Evolutionary conservation across 2,113 vertebrate species (phyloP).

Genomic region (Archilochus colubris): DNA sequence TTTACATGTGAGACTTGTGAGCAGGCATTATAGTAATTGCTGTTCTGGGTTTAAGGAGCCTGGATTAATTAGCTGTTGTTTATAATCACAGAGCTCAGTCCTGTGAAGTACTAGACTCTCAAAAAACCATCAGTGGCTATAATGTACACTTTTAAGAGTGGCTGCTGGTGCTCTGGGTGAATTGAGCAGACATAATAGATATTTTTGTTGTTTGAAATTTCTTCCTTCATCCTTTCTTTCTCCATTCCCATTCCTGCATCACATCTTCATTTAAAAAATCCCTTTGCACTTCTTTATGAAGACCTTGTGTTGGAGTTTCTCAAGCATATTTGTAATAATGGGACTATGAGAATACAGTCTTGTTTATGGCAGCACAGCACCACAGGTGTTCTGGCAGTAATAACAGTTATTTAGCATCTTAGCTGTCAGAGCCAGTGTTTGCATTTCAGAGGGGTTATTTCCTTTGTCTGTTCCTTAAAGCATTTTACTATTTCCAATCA

Average conservation of each 20-base stretch:
- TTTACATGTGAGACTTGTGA: neutral
- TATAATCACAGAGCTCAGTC: neutral
- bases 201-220: neutral
- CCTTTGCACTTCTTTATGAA: neutral
- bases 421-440: neutral
- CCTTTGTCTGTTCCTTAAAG: neutral
- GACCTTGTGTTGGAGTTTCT: neutral
- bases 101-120: neutral
- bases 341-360: neutral
- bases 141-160: neutral
- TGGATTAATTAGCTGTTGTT: conserved; percentile 16
- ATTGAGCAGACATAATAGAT: neutral
- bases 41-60: neutral
- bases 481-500: neutral
- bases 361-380: neutral
- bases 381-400: neutral
- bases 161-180: neutral
- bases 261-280: neutral
- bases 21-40: neutral
- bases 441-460: neutral
- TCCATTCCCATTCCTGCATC: neutral
- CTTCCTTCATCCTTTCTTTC: neutral
- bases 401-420: neutral
- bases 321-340: neutral
- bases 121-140: neutral